Percentiles rank a stretch among this genome's conserved stretches.
These are phyloP conservation scores for Scaptomyza tumidula DNA, from an alignment of 2,888 invertebrate genomes.

Conservation along the genomic window DNA sequence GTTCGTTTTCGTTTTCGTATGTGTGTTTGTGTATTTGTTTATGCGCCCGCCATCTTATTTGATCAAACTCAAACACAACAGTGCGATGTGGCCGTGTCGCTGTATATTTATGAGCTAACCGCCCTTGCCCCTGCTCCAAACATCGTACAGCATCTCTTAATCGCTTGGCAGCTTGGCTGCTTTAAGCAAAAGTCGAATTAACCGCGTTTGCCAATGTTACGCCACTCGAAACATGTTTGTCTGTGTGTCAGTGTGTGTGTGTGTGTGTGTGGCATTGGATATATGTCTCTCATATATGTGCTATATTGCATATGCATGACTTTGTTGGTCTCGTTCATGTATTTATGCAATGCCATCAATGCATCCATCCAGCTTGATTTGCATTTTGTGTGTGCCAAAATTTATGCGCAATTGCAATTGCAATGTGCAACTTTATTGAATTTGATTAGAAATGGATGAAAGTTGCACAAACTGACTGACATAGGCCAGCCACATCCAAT, in stretches of 20 bases:
- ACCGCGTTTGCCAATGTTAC: conserved; percentile 55
- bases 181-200: conserved; percentile 46
- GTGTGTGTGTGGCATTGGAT: background rate
- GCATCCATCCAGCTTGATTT: conserved; percentile 45
- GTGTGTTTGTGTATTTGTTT: conserved; percentile 27
- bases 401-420: conserved; percentile 67
- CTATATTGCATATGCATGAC: conserved; percentile 56
- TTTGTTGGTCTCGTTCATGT: conserved; percentile 35
- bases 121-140: too few relatives aligned
- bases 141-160: background rate
- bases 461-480: conserved; percentile 21
- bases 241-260: background rate
- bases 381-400: conserved; percentile 38
- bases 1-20: conserved; percentile 5
- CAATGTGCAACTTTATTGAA: conserved; percentile 65
- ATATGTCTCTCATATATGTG: conserved; percentile 1
- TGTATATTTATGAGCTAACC: conserved; percentile 73
- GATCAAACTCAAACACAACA: conserved; percentile 63
- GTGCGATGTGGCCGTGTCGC: conserved; percentile 45
- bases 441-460: conserved; percentile 63
- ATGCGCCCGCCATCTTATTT: conserved; percentile 61
- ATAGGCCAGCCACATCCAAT: background rate
- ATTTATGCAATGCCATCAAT: conserved; percentile 58
- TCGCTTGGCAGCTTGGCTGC: conserved; percentile 11
- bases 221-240: conserved; percentile 30